Evolutionary conservation across 2,797 vertebrate species (phyloP), one percentile per base, ranked within the genome.

Genomic region (Phalanger gymnotis): DNA sequence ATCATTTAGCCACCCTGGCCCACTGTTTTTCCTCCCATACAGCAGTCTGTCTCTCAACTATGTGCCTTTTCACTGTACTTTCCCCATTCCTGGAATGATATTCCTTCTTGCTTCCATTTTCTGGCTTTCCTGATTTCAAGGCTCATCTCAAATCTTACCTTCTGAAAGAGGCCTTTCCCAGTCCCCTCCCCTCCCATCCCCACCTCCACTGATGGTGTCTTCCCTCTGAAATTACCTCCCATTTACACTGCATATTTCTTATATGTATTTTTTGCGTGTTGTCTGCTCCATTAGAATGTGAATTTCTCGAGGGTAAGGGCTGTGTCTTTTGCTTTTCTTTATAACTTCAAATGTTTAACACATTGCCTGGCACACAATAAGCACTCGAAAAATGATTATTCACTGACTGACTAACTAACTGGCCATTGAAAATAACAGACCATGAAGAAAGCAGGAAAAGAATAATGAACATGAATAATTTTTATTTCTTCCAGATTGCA

Each of bases 181-280:
- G n/a, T 0, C 4, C 16, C 16, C 66, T 40, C n/a, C n/a, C 7
- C 3, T 16, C n/a, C 16, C 57, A 58, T 11, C 0, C 2, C n/a
- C 7, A 3, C n/a, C 66, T 22, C 0, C 19, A 47, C 66, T 81
- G n/a, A 7, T 47, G 7, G 66, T 25, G 19, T 9, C 7, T 81
- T 81, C n/a, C 7, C 66, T 81, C 66, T 81, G 66, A 81, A 81
- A 81, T 81, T 9, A 25, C 19, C 66, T 81, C 16, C n/a, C 2
- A 9, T 81, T 81, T 22, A 73, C n/a, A 40, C n/a, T 47, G 6
- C n/a, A 10, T 47, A 40, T 81, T 81, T 27, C 40, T 87, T 47
- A 81, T 47, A 27, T 87, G 22, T 40, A 40, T 47, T 87, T 87
- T 87, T 47, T 22, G 5, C 57, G 25, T 7, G 6, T 1, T 51